phyloP scores from a whole-genome alignment of 1,140 invertebrate species.

The Heliconius hewitsoni region DNA sequence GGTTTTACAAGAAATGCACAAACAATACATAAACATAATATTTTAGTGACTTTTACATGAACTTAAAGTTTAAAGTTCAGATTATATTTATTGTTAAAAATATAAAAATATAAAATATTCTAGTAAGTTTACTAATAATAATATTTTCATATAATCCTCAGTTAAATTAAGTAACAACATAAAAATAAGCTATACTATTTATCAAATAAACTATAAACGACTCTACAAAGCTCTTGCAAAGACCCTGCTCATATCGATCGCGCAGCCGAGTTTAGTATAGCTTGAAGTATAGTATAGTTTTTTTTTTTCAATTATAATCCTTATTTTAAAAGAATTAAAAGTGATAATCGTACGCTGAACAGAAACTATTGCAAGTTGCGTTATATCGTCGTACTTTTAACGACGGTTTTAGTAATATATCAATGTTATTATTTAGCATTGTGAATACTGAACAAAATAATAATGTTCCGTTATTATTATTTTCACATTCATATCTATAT shows the following conservation, averaged over 20 bases:
- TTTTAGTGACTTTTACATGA: background rate
- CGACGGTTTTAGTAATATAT: constrained; percentile 24
- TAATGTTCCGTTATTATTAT: background rate
- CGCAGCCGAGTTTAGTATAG: constrained; percentile 21
- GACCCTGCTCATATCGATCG: constrained; percentile 34
- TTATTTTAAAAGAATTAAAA: background rate
- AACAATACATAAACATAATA: background rate
- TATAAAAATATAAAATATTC: background rate
- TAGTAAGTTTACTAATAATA: background rate
- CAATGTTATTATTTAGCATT: constrained; percentile 11
- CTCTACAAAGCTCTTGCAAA: constrained; percentile 15
- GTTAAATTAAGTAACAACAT: constrained; percentile 14
- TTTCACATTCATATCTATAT: background rate
- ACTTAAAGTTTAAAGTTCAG: background rate
- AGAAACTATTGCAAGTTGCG: constrained; percentile 16
- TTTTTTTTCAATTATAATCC: constrained; percentile 9
- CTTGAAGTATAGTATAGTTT: constrained; percentile 25
- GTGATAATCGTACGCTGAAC: background rate
- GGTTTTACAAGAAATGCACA: background rate
- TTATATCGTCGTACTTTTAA: constrained; percentile 28
- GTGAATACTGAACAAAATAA: background rate
- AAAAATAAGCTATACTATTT: constrained; percentile 15
- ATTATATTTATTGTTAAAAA: background rate
- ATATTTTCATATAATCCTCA: background rate
- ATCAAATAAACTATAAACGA: constrained; percentile 19